phyloP scores from a whole-genome alignment of 2,113 vertebrate species.

The Asarcornis scutulata region DNA sequence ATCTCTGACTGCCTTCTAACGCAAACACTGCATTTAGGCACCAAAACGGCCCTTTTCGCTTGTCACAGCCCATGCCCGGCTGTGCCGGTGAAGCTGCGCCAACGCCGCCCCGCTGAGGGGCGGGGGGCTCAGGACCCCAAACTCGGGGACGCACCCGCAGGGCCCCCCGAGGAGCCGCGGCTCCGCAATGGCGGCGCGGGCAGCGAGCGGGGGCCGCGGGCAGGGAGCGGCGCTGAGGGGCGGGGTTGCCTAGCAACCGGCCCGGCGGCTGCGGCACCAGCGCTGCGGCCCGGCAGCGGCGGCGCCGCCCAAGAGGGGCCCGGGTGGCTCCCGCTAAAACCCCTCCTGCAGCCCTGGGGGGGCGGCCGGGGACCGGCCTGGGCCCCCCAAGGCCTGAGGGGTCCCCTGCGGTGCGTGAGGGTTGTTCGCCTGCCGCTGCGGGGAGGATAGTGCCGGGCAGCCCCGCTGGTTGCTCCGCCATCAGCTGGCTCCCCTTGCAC shows the following conservation, averaged over 20 bases:
- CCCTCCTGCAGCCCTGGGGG: too few species aligned
- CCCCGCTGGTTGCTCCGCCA: background rate
- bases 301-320: background rate
- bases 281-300: slow-evolving; percentile 39
- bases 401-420: background rate
- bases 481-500: background rate
- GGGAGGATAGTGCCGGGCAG: background rate
- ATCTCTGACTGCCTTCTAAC: background rate
- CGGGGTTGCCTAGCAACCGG: slow-evolving; percentile 65
- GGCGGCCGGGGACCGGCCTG: too few species aligned
- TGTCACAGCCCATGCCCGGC: background rate
- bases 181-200: slow-evolving; percentile 12
- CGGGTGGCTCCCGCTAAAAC: background rate
- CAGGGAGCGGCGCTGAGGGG: slow-evolving; percentile 13
- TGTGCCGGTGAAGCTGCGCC: too few species aligned
- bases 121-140: too few species aligned
- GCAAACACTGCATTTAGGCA: background rate
- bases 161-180: background rate
- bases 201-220: background rate
- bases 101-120: background rate
- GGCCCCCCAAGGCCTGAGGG: too few species aligned
- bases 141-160: too few species aligned
- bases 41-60: background rate
- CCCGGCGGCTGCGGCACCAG: slow-evolving; percentile 58
- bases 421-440: background rate